Conservation (phyloP, 2,888 invertebrate species). For the Mesorhabditis belari region DNA sequence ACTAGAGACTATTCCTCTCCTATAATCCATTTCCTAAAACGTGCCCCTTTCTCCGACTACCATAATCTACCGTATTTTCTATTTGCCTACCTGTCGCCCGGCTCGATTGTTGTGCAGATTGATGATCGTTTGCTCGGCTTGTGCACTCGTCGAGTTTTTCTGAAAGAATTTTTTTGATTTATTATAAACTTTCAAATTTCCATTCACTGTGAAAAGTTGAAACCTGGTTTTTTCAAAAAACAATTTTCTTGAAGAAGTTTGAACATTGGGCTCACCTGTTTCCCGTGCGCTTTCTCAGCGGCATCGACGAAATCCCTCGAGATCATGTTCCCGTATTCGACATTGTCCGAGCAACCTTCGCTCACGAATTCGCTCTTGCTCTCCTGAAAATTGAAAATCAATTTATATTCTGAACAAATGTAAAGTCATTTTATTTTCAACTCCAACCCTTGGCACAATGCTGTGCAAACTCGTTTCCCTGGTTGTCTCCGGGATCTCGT, state of each 20-base stretch:
- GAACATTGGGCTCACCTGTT: slow-evolving; percentile 12
- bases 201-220: background rate
- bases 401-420: background rate
- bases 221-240: too few relatives aligned
- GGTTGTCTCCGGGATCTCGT: slow-evolving; percentile 1
- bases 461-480: background rate
- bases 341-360: slow-evolving; percentile 55
- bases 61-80: too few relatives aligned
- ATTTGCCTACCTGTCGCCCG: slow-evolving; percentile 21
- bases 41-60: too few relatives aligned
- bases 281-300: slow-evolving; percentile 25
- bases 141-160: background rate
- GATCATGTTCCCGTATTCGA: slow-evolving; percentile 51
- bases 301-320: slow-evolving; percentile 53
- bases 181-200: too few relatives aligned
- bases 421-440: background rate
- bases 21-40: too few relatives aligned
- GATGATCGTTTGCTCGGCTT: slow-evolving; percentile 10
- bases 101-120: slow-evolving; percentile 40
- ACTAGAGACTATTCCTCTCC: too few relatives aligned
- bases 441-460: background rate
- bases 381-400: background rate
- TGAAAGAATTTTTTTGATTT: too few relatives aligned
- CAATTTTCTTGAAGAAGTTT: too few relatives aligned
- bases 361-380: slow-evolving; percentile 37